phyloP scores from a whole-genome alignment of 2,113 vertebrate species.

The Amazona guildingii region DNA sequence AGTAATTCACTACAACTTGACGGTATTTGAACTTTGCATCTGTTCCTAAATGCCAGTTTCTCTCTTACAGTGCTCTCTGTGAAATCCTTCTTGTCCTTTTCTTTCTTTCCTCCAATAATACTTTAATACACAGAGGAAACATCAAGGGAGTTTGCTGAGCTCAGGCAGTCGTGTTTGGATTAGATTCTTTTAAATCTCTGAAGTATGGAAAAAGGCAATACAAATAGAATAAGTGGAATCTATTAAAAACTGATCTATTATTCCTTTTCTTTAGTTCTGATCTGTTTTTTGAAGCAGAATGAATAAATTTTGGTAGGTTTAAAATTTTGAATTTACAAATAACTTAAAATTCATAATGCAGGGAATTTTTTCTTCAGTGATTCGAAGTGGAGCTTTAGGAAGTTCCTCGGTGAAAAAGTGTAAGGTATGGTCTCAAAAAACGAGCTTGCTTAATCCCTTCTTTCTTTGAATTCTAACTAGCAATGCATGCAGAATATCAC shows the following conservation, averaged over 20 bases:
- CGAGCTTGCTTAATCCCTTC: background rate
- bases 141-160: background rate
- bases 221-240: background rate
- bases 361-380: background rate
- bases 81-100: background rate
- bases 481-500: background rate
- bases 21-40: background rate
- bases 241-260: background rate
- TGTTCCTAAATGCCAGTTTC: background rate
- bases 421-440: background rate
- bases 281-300: background rate
- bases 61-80: background rate
- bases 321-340: background rate
- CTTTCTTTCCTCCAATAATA: background rate
- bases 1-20: background rate
- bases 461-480: background rate
- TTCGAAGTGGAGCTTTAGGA: background rate
- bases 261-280: background rate
- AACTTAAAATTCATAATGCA: background rate
- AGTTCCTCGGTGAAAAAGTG: background rate
- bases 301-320: background rate
- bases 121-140: background rate
- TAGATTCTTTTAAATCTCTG: background rate
- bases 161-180: background rate
- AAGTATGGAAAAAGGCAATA: background rate